Base-by-base conservation (phyloP, 2,797 vertebrate genomes). In the Gorsachius magnificus region DNA sequence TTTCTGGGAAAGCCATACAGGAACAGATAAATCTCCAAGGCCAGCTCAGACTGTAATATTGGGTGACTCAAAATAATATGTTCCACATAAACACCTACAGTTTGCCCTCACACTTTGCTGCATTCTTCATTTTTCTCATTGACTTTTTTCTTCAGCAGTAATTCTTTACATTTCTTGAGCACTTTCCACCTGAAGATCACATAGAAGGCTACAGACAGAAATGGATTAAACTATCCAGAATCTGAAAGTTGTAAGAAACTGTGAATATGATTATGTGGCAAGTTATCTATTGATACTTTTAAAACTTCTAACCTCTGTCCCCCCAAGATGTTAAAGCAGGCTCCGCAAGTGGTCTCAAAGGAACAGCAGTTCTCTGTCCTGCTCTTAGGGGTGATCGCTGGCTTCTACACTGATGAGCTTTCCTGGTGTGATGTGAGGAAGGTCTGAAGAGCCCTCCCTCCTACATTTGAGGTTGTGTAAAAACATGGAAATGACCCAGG, bases 1-100 rank as follows among this genome's bases (percentile, higher is more conserved):
- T 77, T 89, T 89, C 84, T 95, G 69, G 68, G 79, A 89, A 94
- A 90, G 56, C 57, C 24, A 41, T 65, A 74, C 29, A 77, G 81
- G 50, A 86, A 93, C 53, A 94, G 72, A 83, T 64, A 91, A 69
- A 85, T 86, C 80, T 83, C 77, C 38, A 78, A 83, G 72, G 50
- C 29, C 75, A 83, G 35, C 46, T 95, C 65, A 90, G 38, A 57
- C 22, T 71, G 13, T 64, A 77, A 69, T 50, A 70, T 4, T 35
- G 64, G 5, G 33, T 80, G 60, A 88, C 31, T 88, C 51, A 86
- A 91, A 93, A 82, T 35, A 86, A 4, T 45, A 56, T 60, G 60
- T 92, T 35, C 71, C 48, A 53, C 64, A 91, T 70, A 74, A 94
- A 91, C 76, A 88, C 36, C 54, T 89, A 72, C 41, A 64, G 45